Base-by-base conservation (phyloP, 2,888 invertebrate genomes). In the Sphaeridia pumilis region DNA sequence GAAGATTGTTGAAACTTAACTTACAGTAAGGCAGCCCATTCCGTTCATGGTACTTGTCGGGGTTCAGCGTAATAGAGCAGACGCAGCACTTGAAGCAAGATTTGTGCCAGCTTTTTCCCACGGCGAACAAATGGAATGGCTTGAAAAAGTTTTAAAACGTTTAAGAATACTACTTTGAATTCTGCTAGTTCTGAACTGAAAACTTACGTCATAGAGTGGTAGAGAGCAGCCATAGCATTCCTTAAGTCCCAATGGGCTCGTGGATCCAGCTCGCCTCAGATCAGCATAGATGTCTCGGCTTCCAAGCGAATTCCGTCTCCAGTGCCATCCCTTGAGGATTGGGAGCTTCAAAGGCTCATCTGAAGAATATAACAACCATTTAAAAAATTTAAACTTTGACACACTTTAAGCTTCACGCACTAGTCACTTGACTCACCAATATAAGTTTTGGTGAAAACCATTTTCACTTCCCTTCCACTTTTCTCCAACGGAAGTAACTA, bases 371-470 rank as follows among this genome's bases (percentile, higher is more conserved):
- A n/a, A n/a, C n/a, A n/a, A n/a, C n/a, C n/a, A n/a, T n/a, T n/a
- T n/a, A n/a, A n/a, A n/a, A n/a, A n/a, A n/a, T n/a, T n/a, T n/a
- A n/a, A n/a, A n/a, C n/a, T n/a, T n/a, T n/a, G n/a, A n/a, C n/a
- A n/a, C n/a, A n/a, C n/a, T n/a, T n/a, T n/a, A n/a, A n/a, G n/a
- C n/a, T n/a, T n/a, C n/a, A n/a, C n/a, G n/a, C n/a, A n/a, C n/a
- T n/a, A n/a, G n/a, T n/a, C n/a, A n/a, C n/a, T n/a, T n/a, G 4
- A 49, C 49, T 28, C 7, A 52, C 52, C 52, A n/a, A 52, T 21
- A 22, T 52, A 52, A 3, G 46, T 46, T 52, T 52, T 52, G 5
- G 52, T 52, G 31, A 52, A 52, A 41, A 52, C 52, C 52, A 52
- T 52, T 38, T 28, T 45, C n/a, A 5, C 14, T 27, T n/a, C n/a